Conservation (phyloP, 2,113 vertebrate genomes). For the Chiloscyllium plagiosum region DNA sequence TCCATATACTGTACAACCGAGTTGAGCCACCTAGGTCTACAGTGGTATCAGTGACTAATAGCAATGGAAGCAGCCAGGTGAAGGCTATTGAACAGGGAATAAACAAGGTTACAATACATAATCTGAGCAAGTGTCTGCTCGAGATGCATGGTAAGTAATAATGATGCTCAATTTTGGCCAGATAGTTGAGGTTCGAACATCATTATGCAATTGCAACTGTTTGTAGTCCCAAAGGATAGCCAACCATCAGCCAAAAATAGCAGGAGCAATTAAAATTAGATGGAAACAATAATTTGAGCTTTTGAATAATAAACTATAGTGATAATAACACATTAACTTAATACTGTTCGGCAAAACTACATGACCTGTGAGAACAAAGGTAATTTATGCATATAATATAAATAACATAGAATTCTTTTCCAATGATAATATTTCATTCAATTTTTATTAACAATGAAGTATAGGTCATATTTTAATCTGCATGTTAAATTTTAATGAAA, state of each 20-base stretch:
- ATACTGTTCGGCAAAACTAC: background rate
- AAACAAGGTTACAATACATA: background rate
- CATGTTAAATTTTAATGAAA: background rate
- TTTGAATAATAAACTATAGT: background rate
- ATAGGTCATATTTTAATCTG: background rate
- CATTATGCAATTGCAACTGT: background rate
- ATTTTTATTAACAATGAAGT: background rate
- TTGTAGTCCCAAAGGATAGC: background rate
- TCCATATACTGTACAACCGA: background rate
- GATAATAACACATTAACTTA: background rate
- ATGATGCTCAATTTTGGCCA: background rate
- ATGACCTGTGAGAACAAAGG: background rate
- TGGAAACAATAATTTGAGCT: background rate
- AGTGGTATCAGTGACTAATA: background rate
- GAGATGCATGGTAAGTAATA: background rate
- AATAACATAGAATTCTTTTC: background rate
- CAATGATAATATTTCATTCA: background rate
- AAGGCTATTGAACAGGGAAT: background rate
- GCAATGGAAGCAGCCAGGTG: background rate
- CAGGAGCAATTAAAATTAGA: background rate
- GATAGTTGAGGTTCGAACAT: background rate
- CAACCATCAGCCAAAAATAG: background rate
- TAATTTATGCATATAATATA: background rate
- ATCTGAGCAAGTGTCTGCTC: background rate
- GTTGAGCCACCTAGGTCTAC: background rate